phyloP scores from a whole-genome alignment of 2,888 invertebrate genomes.

The Drosophila tripunctata region DNA sequence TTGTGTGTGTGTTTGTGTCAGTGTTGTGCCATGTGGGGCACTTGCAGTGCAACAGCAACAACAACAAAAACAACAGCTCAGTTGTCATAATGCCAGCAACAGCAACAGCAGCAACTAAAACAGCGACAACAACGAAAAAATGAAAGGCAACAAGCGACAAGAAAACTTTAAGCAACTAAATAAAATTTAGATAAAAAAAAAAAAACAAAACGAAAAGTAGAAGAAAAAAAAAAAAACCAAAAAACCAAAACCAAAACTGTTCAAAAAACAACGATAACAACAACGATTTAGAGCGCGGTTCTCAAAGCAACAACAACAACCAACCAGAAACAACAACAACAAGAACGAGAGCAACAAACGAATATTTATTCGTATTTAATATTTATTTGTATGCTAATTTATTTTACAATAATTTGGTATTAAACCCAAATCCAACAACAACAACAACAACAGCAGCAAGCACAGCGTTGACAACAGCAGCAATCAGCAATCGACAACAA shows the following conservation, averaged over 20 bases:
- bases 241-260: constrained; percentile 35
- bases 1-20: constrained; percentile 4
- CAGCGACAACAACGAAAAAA: constrained; percentile 50
- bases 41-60: constrained; percentile 42
- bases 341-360: constrained; percentile 28
- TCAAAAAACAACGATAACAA: constrained; percentile 15
- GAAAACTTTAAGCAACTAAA: constrained; percentile 65
- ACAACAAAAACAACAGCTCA: constrained; percentile 27
- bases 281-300: constrained; percentile 38
- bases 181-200: constrained; percentile 64
- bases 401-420: constrained; percentile 74
- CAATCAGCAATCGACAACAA: constrained; percentile 14
- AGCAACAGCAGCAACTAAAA: constrained; percentile 24
- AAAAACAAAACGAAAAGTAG: constrained; percentile 38
- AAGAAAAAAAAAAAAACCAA: constrained; percentile 13
- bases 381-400: constrained; percentile 77
- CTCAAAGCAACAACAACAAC: constrained; percentile 29
- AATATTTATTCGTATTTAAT: constrained; percentile 55
- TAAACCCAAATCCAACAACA: constrained; percentile 62
- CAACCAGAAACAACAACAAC: constrained; percentile 3
- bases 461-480: constrained; percentile 17
- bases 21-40: constrained; percentile 48
- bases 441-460: constrained; percentile 35
- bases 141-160: constrained; percentile 61
- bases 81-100: constrained; percentile 57